Base-by-base conservation (phyloP, 2,888 invertebrate genomes). In the Acronicta alni region DNA sequence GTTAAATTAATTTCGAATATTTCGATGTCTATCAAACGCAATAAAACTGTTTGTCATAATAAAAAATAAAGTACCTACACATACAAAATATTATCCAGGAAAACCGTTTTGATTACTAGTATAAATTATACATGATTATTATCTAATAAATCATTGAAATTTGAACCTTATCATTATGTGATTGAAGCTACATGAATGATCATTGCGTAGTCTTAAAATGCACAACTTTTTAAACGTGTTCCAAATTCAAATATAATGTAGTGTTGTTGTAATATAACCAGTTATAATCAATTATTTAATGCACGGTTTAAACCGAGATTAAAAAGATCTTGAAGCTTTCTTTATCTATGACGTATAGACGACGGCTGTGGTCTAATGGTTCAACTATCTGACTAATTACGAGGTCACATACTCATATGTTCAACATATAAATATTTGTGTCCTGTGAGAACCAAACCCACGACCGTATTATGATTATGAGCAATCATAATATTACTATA, bases 231-330 rank as follows among this genome's bases (percentile, higher is more conserved):
- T 46, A 67, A 49, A 35, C 30, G 38, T 26, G 44, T 57, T 15
- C 43, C 35, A 38, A 67, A 47, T 55, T 38, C 14, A 15, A 20
- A 1, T 17, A 9, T 46, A 15, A 39, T 47, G n/a, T 41, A 46
- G 39, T 12, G 32, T n/a, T n/a, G 32, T 9, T n/a, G 20, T 37
- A 23, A 47, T 7, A 1, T 23, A 54, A 57, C 52, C 20, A 37
- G 60, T 61, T 49, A 12, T 42, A 48, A 46, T 67, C 60, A 72
- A 51, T 72, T 60, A 72, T 53, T 47, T 30, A 38, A 57, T 49
- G 54, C 48, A 46, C 12, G 43, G n/a, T 15, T 20, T 7, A 37
- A 48, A 15, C 1, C 14, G 6, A 39, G 46, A 45, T 26, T 46
- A 56, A 59, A 37, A 43, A 56, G 46, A 17, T 18, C 15, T 53